phyloP scores from a whole-genome alignment of 2,113 vertebrate genomes.

The Hippocampus mohnikei region DNA sequence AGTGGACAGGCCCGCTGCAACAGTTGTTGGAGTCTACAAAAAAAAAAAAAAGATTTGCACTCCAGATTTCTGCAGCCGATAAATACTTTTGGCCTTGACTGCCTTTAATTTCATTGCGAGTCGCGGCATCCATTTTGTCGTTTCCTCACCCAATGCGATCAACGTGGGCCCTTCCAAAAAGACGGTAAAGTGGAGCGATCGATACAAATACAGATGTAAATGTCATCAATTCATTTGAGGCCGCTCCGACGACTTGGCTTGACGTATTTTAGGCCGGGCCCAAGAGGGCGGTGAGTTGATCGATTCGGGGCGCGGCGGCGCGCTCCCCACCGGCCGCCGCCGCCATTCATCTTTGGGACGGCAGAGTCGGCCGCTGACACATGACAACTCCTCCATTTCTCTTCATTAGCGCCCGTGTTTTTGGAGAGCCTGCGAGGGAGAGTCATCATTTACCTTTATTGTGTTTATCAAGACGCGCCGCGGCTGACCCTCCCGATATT shows the following conservation, averaged over 20 bases:
- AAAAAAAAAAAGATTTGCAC: neutral
- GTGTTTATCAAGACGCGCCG: conserved; percentile 85
- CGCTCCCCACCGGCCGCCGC: conserved; percentile 49
- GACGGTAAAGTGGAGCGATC: conserved; percentile 51
- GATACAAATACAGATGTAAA: conserved; percentile 61
- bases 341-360: conserved; percentile 74
- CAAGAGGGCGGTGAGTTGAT: conserved; percentile 62
- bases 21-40: too few relatives aligned
- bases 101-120: neutral
- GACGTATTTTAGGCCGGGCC: conserved; percentile 41
- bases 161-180: conserved; percentile 21
- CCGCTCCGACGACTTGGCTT: conserved; percentile 39
- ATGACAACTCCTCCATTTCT: conserved; percentile 78
- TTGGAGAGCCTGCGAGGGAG: conserved; percentile 67
- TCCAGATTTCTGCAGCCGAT: neutral
- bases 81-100: neutral
- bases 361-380: conserved; percentile 73
- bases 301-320: conserved; percentile 71
- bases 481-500: conserved; percentile 86
- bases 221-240: conserved; percentile 71
- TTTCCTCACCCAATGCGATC: neutral
- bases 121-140: neutral
- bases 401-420: conserved; percentile 76
- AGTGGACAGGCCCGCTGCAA: conserved; percentile 63
- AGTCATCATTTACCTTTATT: conserved; percentile 85